Evolutionary conservation across 2,888 invertebrate species (phyloP), one percentile per base, ranked within the genome.

Genomic region (Prosopocoilus inquinatus): DNA sequence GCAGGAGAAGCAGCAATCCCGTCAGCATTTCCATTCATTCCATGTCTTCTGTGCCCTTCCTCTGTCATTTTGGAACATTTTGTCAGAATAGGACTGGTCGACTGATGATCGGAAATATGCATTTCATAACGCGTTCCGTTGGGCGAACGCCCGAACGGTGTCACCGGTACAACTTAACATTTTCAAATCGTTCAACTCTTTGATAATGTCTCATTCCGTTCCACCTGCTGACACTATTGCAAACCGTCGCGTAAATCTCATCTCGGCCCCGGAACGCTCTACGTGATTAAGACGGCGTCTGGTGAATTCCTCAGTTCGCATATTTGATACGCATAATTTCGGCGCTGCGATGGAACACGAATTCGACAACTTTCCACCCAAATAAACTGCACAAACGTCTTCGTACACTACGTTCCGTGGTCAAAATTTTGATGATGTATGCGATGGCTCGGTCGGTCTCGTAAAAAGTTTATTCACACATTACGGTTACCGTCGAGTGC

Each of bases 41-140:
- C 86, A 83, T 85, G 84, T 83, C 64, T 55, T 83, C 82, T 84
- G 83, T 85, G 84, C 81, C 82, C 83, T 83, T 87, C 82, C 77
- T 82, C 81, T 78, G 79, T 81, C 82, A 82, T 82, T 81, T 81
- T 81, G 78, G 80, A 81, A 85, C 85, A 85, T 85, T 85, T 85
- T 85, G 85, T 86, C 83, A 83, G 82, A 81, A 83, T 84, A 83
- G 81, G 81, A 80, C 81, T 81, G 73, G 80, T 79, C 79, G 81
- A 79, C 79, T 80, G 64, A 62, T 66, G 67, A 61, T 75, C 74
- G 59, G 75, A 72, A 82, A 84, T 84, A 82, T 82, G 84, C 84
- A 84, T 84, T 79, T 84, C 84, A 84, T 83, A 79, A 79, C 80
- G 79, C 75, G 79, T 78, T 79, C 79, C 59, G 57, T 45, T 56